Evolutionary conservation across 1,140 invertebrate genomes (phyloP).

Genomic region (Drosophila dunni): DNA sequence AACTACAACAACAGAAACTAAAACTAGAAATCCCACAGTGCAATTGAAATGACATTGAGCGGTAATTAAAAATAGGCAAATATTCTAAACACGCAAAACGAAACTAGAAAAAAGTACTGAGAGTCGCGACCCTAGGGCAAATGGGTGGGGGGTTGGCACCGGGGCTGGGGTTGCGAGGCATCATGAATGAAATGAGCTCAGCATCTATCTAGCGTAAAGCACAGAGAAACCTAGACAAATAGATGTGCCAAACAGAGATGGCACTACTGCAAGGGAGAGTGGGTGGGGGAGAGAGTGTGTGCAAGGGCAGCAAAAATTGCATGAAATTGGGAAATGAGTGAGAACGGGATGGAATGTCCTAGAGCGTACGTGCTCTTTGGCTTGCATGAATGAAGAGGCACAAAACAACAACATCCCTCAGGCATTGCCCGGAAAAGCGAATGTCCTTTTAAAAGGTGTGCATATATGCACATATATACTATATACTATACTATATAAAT

Average conservation of each 20-base stretch:
- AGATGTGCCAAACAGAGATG: conserved; percentile 36
- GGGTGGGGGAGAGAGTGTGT: not conserved
- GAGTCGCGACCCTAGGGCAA: not conserved
- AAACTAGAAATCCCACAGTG: not conserved
- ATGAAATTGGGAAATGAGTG: conserved; percentile 50
- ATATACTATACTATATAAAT: not conserved
- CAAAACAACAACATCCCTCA: conserved; percentile 10
- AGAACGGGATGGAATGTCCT: conserved; percentile 7
- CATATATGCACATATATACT: not conserved
- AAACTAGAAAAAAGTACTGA: conserved; percentile 32
- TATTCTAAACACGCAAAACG: conserved; percentile 19
- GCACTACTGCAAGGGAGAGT: conserved; percentile 11
- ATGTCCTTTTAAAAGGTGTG: conserved; percentile 36
- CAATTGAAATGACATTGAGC: conserved; percentile 66
- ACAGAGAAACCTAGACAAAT: conserved; percentile 29
- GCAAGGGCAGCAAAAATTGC: conserved; percentile 30
- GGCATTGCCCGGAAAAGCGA: conserved; percentile 31
- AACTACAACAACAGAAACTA: conserved; percentile 35
- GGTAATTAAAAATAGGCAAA: conserved; percentile 69
- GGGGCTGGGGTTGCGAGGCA: conserved; percentile 28
- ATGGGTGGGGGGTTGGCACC: not conserved
- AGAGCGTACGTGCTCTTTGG: conserved; percentile 7
- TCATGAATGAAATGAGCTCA: conserved; percentile 72
- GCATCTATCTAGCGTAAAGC: conserved; percentile 30
- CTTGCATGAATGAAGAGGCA: conserved; percentile 68